Evolutionary conservation across 2,797 vertebrate genomes (phyloP).

Genomic region (Rhynchotus rufescens): DNA sequence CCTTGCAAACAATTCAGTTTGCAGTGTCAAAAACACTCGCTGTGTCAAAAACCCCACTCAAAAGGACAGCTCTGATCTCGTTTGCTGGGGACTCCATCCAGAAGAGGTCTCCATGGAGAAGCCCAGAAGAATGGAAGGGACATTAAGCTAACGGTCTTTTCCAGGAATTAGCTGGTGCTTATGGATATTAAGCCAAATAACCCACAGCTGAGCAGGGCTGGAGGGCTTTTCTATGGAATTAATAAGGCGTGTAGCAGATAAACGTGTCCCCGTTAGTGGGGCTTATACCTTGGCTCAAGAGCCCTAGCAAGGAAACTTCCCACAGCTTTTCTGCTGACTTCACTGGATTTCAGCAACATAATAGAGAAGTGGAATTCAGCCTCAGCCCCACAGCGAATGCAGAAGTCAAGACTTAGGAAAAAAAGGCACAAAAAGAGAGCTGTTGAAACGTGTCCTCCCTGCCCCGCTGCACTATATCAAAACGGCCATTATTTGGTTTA

Average conservation of each 20-base stretch:
- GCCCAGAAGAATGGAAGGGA: neutral
- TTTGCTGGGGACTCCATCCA: neutral
- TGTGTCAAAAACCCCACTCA: neutral
- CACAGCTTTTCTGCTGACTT: constrained; percentile 53
- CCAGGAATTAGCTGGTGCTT: neutral
- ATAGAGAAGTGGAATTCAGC: constrained; percentile 47
- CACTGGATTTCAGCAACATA: neutral
- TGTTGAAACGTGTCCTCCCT: neutral
- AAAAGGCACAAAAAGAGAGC: constrained; percentile 28
- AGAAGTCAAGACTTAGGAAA: constrained; percentile 57
- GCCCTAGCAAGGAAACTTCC: constrained; percentile 24
- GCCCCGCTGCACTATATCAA: neutral
- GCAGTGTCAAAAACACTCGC: neutral
- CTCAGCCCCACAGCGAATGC: constrained; percentile 32
- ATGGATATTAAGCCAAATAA: neutral
- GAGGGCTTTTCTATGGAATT: neutral
- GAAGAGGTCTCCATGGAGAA: neutral
- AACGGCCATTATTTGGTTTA: constrained; percentile 40
- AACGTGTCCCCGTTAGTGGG: neutral
- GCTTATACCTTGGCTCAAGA: constrained; percentile 1
- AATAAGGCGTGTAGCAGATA: neutral
- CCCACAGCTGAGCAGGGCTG: neutral
- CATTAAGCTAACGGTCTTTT: fast-evolving
- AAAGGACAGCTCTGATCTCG: neutral
- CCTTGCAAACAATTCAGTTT: neutral